phyloP scores from a whole-genome alignment of 2,797 vertebrate species.

The Acanthis flammea region DNA sequence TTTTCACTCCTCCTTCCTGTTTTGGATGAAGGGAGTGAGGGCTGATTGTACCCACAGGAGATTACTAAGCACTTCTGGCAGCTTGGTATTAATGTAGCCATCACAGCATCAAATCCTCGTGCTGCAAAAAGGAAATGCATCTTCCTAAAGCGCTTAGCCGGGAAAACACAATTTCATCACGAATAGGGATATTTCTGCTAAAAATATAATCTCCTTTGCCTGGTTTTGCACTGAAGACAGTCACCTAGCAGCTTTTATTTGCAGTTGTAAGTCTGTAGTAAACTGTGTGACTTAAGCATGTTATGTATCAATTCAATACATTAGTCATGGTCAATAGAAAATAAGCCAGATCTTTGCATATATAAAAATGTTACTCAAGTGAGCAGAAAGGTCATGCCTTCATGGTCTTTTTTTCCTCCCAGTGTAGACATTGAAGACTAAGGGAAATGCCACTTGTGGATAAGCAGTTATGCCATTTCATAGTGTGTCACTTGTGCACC shows the following conservation, averaged over 20 bases:
- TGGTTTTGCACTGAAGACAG: not conserved
- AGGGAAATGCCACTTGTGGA: not conserved
- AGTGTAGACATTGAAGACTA: not conserved
- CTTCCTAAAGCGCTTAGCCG: not conserved
- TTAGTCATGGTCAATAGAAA: not conserved
- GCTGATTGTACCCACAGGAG: not conserved
- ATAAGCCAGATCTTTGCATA: not conserved
- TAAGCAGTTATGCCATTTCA: not conserved
- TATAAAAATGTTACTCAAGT: not conserved
- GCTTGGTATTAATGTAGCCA: not conserved
- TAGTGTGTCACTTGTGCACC: too few species aligned
- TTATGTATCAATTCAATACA: not conserved
- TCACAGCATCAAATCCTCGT: not conserved
- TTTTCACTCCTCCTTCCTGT: not conserved
- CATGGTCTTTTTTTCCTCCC: not conserved
- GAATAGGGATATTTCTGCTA: not conserved
- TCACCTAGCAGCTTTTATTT: not conserved
- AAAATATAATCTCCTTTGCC: not conserved
- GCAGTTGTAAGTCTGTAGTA: not conserved
- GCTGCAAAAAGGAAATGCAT: not conserved
- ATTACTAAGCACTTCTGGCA: constrained; percentile 18
- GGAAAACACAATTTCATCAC: not conserved
- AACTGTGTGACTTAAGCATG: not conserved
- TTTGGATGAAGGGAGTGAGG: not conserved
- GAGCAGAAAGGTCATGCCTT: not conserved